Evolutionary conservation across 2,888 invertebrate species (phyloP), one percentile per base, ranked within the genome.

Genomic region (Parthenolecanium corni): DNA sequence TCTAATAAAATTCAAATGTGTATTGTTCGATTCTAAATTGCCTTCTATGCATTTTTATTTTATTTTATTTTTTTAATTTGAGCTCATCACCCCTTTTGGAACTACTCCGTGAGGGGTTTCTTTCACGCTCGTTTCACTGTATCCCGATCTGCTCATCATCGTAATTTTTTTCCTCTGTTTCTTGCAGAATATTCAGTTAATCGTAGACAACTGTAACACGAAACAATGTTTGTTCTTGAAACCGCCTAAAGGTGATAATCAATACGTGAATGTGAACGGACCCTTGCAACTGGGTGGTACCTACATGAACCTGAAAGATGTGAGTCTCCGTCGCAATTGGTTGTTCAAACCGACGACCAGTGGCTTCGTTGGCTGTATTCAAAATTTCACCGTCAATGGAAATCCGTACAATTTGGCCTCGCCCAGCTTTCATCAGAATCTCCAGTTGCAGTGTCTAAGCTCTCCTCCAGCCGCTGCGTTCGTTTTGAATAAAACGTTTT

Each of bases 341-440:
- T 75, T 79, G 23, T 76, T 83, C 69, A 76, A 78, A 5, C 89
- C 89, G 1, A 83, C 82, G 14, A 79, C 78, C 52, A 77, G 79
- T 66, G 84, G 85, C 64, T 93, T 92, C 73, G 78, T 80, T 51
- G 97, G 97, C 3, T 97, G 96, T 73, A 83, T 97, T 67, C 83
- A 86, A 68, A 94, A 96, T 74, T 80, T 97, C 67, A 86, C 91
- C 0, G 87, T 90, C 72, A 91, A 89, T 71, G 82, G 82, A 67
- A 77, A 87, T 82, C 84, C 88, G 69, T 95, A 94, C 74, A 92
- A 97, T 73, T 77, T 97, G 68, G 91, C 90, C 1, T 77, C 80
- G 70, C 90, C 93, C 0, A 84, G 89, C 0, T 79, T 85, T 31
- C 79, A 80, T 23, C 77, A 77, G 56, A 83, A 86, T 70, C 83